These are phyloP conservation scores for Caenorhabditis macrosperma DNA, from an alignment of 2,888 invertebrate species.

Conservation along the genomic window DNA sequence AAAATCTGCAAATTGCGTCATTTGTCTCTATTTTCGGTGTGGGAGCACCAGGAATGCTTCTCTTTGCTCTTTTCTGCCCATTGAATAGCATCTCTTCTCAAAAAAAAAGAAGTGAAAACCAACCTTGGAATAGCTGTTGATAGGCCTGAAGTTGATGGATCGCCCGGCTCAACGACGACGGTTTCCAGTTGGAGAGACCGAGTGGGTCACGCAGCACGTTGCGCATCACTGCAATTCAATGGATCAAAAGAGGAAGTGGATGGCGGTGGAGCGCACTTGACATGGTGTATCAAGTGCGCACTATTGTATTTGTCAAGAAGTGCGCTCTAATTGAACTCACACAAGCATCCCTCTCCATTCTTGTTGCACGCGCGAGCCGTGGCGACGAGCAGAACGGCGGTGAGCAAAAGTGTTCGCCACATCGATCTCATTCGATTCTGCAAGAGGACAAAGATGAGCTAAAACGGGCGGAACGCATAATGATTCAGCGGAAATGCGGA, in stretches of 20 bases:
- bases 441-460: neutral
- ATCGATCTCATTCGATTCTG: constrained; percentile 35
- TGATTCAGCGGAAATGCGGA: neutral
- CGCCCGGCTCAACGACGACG: constrained; percentile 59
- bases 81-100: constrained; percentile 7
- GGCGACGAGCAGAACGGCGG: constrained; percentile 23
- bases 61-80: too few species aligned
- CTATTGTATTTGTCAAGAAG: neutral
- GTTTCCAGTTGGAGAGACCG: constrained; percentile 64
- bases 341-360: constrained; percentile 43
- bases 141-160: constrained; percentile 68
- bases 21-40: neutral
- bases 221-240: constrained; percentile 57
- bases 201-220: constrained; percentile 67
- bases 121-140: constrained; percentile 65
- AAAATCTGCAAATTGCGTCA: neutral
- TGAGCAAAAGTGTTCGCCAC: constrained; percentile 43
- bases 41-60: too few species aligned
- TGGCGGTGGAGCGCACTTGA: neutral
- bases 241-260: neutral
- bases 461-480: neutral
- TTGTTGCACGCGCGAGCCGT: constrained; percentile 32
- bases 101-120: neutral
- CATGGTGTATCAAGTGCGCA: too few species aligned
- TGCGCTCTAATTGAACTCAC: constrained; percentile 27